phyloP scores from a whole-genome alignment of 2,888 invertebrate species.

The Caenorhabditis sinica region DNA sequence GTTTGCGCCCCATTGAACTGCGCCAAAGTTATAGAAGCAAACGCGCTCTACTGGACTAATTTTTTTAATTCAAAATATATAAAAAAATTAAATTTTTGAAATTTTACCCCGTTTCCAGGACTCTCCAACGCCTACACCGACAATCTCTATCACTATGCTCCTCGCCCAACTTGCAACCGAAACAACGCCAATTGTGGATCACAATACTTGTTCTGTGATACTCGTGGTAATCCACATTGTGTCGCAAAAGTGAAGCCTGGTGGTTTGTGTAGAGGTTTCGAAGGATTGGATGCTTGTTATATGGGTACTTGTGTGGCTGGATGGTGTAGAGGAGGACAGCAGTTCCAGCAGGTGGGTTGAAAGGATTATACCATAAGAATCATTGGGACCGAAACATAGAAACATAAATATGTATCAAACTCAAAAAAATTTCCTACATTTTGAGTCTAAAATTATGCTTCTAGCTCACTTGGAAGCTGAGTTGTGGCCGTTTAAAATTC shows the following conservation, averaged over 20 bases:
- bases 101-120: background rate
- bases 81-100: too few relatives aligned
- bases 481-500: too few relatives aligned
- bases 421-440: too few relatives aligned
- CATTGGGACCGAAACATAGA: too few relatives aligned
- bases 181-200: slow-evolving; percentile 78
- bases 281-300: slow-evolving; percentile 79
- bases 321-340: slow-evolving; percentile 78
- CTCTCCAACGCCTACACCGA: slow-evolving; percentile 77
- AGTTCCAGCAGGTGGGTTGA: slow-evolving; percentile 44
- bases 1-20: too few relatives aligned
- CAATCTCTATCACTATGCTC: slow-evolving; percentile 79
- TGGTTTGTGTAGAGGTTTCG: slow-evolving; percentile 81
- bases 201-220: slow-evolving; percentile 77
- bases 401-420: too few relatives aligned
- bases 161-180: slow-evolving; percentile 79
- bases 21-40: too few relatives aligned
- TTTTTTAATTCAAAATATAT: too few relatives aligned
- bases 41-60: too few relatives aligned
- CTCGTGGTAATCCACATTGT: slow-evolving; percentile 78
- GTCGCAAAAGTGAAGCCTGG: slow-evolving; percentile 79
- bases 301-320: slow-evolving; percentile 79
- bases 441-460: background rate
- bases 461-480: background rate
- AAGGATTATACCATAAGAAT: too few relatives aligned